These are phyloP conservation scores for Gulo gulo DNA, from an alignment of 2,113 vertebrate genomes.

Conservation along the genomic window DNA sequence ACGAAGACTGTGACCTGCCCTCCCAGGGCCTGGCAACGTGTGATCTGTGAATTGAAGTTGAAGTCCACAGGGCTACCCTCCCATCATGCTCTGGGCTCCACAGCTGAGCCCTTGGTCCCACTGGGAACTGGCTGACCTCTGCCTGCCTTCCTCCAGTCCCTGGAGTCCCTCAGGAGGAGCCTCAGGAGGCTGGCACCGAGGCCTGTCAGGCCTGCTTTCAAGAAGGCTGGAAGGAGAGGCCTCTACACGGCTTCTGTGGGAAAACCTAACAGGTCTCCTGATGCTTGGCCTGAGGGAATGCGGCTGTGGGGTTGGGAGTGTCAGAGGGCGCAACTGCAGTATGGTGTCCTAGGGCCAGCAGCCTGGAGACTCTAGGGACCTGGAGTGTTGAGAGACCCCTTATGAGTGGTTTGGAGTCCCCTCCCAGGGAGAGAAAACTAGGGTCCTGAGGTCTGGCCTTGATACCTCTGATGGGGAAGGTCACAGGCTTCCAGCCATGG, in stretches of 20 bases:
- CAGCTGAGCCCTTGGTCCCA: not conserved
- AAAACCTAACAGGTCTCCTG: not conserved
- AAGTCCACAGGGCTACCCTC: not conserved
- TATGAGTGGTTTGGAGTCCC: not conserved
- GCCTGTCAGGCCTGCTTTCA: not conserved
- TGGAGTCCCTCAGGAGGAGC: not conserved
- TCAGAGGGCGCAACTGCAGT: no score
- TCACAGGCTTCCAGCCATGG: fast-evolving
- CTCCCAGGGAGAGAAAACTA: not conserved
- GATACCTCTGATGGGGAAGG: not conserved
- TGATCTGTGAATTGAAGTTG: not conserved
- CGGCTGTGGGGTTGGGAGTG: no score
- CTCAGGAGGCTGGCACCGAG: not conserved
- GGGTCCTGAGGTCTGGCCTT: not conserved
- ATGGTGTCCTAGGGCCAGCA: not conserved
- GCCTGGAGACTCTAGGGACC: not conserved
- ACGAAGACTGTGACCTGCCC: not conserved
- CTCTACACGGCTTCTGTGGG: not conserved
- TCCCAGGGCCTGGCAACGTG: not conserved
- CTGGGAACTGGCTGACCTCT: not conserved
- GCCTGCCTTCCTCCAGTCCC: not conserved
- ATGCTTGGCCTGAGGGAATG: not conserved
- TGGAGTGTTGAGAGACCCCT: not conserved
- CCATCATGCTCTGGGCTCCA: not conserved
- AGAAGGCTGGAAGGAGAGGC: not conserved